A percentile compares a stretch with the other conserved stretches of the same genome.
phyloP scores from a whole-genome alignment of 2,888 invertebrate genomes.

The Eristalinus aeneus region DNA sequence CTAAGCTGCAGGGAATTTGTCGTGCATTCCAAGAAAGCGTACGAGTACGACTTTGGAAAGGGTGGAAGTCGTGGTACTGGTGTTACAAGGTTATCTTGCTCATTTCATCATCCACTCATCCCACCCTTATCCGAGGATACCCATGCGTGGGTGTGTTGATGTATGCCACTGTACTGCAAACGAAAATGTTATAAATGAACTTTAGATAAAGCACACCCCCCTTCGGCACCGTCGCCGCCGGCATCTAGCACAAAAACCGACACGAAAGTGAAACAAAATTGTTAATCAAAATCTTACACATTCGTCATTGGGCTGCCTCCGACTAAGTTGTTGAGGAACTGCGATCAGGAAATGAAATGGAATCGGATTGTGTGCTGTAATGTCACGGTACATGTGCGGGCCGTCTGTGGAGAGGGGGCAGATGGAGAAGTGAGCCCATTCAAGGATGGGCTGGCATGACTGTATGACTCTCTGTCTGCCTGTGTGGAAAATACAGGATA shows the following conservation, averaged over 20 bases:
- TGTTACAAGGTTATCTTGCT: conserved; percentile 62
- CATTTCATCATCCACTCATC: conserved; percentile 60
- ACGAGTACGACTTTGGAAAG: conserved; percentile 49
- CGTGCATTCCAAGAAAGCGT: conserved; percentile 8
- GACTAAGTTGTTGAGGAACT: conserved; percentile 31
- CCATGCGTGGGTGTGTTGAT: not conserved
- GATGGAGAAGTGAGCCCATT: not conserved
- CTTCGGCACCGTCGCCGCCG: not conserved
- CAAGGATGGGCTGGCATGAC: conserved; percentile 21
- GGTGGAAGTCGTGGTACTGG: conserved; percentile 25
- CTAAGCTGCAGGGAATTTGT: conserved; percentile 6
- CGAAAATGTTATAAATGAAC: conserved; percentile 66
- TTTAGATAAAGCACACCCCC: conserved; percentile 57
- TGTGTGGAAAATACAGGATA: conserved; percentile 35
- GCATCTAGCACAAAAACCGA: not conserved
- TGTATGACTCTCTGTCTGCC: not conserved
- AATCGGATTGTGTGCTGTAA: conserved; percentile 60
- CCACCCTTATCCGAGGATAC: conserved; percentile 16
- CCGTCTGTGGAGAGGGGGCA: too few relatives aligned
- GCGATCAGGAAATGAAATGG: conserved; percentile 65
- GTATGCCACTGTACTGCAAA: not conserved
- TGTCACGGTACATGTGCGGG: conserved; percentile 5
- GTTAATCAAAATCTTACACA: conserved; percentile 71
- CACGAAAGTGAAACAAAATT: conserved; percentile 56
- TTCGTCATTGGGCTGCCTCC: conserved; percentile 63